Evolutionary conservation across 2,797 vertebrate genomes (phyloP), one percentile per base, ranked within the genome.

Genomic region (Tolypeutes matacus): DNA sequence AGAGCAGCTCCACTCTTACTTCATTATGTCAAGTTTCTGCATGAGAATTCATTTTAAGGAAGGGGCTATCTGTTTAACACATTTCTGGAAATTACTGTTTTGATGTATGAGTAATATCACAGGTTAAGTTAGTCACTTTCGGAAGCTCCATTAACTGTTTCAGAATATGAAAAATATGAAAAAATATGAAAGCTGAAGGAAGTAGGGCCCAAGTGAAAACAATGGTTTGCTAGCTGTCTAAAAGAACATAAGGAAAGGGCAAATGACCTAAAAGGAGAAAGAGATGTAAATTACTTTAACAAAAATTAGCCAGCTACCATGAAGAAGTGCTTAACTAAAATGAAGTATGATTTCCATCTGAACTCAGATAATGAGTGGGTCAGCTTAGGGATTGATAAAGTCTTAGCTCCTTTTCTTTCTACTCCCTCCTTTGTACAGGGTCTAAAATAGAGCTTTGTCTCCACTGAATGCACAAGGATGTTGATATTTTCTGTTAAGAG

Each of bases 181-280:
- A 86, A 88, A 46, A 2, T 91, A 62, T 62, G 69, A 95, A 88
- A 77, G 60, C 29, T 81, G 39, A 87, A 91, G 49, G 62, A 87
- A 81, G 58, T 39, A 76, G 56, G 64, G 91, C 31, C 62, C 58
- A 77, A 86, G 89, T 69, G 82, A 88, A 94, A 86, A 88, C 18
- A 70, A 42, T 80, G 60, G 62, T 65, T 89, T 81, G 69, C n/a
- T 64, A 86, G 60, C 14, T 81, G 76, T 77, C 73, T 91, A 27
- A 82, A 49, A 62, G 39, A 46, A 56, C 21, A 91, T 86, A 27
- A 3, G 34, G 58, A 83, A 60, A 5, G 91, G 64, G 27, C 14
- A 81, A 60, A 81, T 77, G 53, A 69, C 25, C n/a, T 46, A 81
- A 49, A 60, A 91, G 78, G 82, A 69, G 90, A 95, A 94, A 77